Conservation (phyloP, 92 coral and sea anemone species). For the Epizoanthus scotinus region DNA sequence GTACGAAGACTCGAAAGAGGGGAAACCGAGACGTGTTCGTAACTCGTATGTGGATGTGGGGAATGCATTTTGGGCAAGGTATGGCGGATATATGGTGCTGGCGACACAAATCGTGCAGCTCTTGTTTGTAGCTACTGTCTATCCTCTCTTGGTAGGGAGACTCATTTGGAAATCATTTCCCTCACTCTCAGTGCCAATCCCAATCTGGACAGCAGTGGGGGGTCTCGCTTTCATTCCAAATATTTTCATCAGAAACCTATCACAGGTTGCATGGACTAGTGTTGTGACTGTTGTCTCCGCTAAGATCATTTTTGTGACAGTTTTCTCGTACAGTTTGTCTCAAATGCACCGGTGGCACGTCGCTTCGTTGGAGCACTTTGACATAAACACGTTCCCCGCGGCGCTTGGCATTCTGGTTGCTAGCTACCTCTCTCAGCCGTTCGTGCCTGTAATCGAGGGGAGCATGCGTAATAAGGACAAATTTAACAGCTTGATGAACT, state of each 20-base stretch:
- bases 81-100: conserved; percentile 81
- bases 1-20: conserved; percentile 62
- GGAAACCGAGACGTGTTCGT: conserved; percentile 70
- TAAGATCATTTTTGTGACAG: conserved; percentile 82
- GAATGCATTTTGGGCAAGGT: conserved; percentile 64
- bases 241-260: conserved; percentile 76
- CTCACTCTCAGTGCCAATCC: conserved; percentile 54
- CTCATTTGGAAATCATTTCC: conserved; percentile 74
- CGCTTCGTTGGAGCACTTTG: conserved; percentile 72
- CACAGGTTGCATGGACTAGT: conserved; percentile 99
- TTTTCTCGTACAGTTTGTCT: conserved; percentile 73
- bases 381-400: conserved; percentile 79
- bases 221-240: conserved; percentile 86
- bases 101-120: conserved; percentile 74
- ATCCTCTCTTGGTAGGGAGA: conserved; percentile 88
- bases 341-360: conserved; percentile 76
- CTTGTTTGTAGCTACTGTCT: conserved; percentile 79
- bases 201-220: conserved; percentile 84
- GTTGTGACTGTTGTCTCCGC: conserved; percentile 84
- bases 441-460: conserved; percentile 95
- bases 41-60: conserved; percentile 83
- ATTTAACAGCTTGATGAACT: conserved; percentile 67
- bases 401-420: conserved; percentile 94
- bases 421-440: conserved; percentile 95
- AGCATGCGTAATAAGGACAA: conserved; percentile 84